phyloP scores from a whole-genome alignment of 1,140 invertebrate species.

The Panagrolaimus sp. region DNA sequence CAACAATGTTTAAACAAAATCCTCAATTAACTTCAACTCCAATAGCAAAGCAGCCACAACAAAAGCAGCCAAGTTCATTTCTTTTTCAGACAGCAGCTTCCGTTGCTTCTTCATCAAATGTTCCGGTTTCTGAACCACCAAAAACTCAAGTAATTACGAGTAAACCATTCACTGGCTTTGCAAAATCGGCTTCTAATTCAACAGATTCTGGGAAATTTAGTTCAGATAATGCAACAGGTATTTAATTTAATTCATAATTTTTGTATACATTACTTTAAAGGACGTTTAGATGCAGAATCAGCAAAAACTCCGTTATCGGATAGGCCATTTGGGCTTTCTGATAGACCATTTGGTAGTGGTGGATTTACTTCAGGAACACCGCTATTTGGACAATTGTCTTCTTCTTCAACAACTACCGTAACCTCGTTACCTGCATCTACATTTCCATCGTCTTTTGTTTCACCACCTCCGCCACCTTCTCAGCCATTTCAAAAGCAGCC shows the following conservation, averaged over 20 bases:
- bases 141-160: neutral
- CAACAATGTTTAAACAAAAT: no score
- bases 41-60: neutral
- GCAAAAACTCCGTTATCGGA: no score
- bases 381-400: no score
- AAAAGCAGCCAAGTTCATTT: neutral
- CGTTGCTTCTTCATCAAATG: neutral
- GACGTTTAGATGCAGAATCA: no score
- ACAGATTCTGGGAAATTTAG: constrained; percentile 13
- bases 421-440: no score
- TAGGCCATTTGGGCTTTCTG: neutral
- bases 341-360: no score
- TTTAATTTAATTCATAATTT: no score
- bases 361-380: no score
- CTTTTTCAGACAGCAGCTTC: neutral
- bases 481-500: neutral
- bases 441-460: no score
- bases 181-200: neutral
- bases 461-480: no score
- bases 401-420: no score
- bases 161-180: neutral
- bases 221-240: neutral
- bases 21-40: neutral
- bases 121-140: neutral
- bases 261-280: no score